phyloP scores from a whole-genome alignment of 2,113 vertebrate species.

The human region DNA sequence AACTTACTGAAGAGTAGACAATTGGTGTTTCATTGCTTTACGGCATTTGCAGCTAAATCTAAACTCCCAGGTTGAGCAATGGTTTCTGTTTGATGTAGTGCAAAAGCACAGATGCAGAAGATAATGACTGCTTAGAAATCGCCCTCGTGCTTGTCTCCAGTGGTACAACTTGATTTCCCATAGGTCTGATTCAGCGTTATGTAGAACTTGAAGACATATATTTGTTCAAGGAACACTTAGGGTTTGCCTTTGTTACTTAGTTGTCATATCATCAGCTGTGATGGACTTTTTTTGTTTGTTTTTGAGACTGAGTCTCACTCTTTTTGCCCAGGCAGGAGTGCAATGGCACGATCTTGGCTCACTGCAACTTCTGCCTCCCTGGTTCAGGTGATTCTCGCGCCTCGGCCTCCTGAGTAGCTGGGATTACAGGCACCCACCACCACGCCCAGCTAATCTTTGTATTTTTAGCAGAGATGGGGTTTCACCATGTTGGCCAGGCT shows the following conservation, averaged over 20 bases:
- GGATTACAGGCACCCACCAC: neutral
- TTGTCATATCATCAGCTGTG: neutral
- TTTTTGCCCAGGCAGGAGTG: neutral
- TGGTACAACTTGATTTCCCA: neutral
- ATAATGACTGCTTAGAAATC: neutral
- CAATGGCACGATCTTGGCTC: neutral
- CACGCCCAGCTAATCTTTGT: no score
- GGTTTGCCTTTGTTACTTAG: neutral
- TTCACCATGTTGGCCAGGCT: neutral
- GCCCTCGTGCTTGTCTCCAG: neutral
- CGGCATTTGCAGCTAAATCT: conserved; percentile 47
- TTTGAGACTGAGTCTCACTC: neutral
- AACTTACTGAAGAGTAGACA: conserved; percentile 49
- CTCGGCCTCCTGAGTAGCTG: neutral
- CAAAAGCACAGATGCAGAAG: neutral
- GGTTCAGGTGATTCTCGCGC: neutral
- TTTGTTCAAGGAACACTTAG: neutral
- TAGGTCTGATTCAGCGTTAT: neutral
- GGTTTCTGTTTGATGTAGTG: neutral
- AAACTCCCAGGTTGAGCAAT: neutral
- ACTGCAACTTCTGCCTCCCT: neutral
- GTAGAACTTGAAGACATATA: neutral
- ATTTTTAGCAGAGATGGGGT: no score
- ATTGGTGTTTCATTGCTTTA: conserved; percentile 1
- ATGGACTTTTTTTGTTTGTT: neutral